A percentile compares a stretch with the other conserved stretches of the same genome.
These are phyloP conservation scores for Chaetodon trifascialis DNA, from an alignment of 2,113 vertebrate species.

Conservation along the genomic window DNA sequence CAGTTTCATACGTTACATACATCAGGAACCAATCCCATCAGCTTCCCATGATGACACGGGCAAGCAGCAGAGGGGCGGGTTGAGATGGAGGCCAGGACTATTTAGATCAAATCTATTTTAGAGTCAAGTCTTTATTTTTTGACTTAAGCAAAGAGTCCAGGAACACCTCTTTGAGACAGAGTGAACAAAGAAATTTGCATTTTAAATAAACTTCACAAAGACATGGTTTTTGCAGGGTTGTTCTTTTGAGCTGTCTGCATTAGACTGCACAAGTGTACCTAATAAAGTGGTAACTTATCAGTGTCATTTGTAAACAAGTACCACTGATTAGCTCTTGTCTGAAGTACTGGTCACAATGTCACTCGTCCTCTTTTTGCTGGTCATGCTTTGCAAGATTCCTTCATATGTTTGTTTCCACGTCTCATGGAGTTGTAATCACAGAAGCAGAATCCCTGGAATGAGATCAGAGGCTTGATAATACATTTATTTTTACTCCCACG, in stretches of 20 bases:
- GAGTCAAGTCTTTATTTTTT: too few species aligned
- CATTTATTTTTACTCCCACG: conserved; percentile 57
- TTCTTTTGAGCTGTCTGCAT: background rate
- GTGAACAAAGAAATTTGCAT: too few species aligned
- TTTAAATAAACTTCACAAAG: too few species aligned
- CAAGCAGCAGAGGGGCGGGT: too few species aligned
- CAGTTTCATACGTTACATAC: too few species aligned
- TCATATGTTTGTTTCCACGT: conserved; percentile 46
- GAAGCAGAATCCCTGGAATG: conserved; percentile 56
- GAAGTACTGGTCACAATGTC: background rate
- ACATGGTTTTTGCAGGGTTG: background rate
- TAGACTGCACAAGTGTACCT: background rate
- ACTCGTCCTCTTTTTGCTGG: background rate
- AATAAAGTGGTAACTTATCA: background rate
- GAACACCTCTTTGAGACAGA: too few species aligned
- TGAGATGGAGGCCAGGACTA: too few species aligned
- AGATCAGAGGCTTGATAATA: conserved; percentile 53
- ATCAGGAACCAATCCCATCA: too few species aligned
- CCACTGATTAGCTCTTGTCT: background rate
- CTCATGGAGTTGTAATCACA: conserved; percentile 17
- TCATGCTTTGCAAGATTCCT: conserved; percentile 5
- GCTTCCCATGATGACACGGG: too few species aligned
- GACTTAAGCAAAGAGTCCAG: too few species aligned
- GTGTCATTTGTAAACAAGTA: background rate
- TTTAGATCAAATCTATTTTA: too few species aligned